Percentiles rank a stretch among this genome's conserved stretches.
These are phyloP conservation scores for Gallinago jamesoni DNA, from an alignment of 2,113 vertebrate species.

Conservation along the genomic window DNA sequence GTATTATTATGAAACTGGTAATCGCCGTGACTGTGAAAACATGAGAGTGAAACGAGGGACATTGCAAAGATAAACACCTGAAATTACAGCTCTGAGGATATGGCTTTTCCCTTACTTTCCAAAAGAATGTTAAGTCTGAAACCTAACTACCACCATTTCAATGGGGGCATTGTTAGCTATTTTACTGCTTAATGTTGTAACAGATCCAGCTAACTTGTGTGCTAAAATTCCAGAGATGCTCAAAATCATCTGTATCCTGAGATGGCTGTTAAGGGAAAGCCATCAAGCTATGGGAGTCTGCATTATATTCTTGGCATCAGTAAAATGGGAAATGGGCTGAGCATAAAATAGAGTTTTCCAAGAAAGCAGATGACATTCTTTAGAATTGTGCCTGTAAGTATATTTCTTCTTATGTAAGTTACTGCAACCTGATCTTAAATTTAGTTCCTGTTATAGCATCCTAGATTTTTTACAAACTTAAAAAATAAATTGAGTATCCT, in stretches of 20 bases:
- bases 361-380: neutral
- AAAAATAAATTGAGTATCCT: neutral
- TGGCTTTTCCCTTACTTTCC: neutral
- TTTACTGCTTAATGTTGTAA: neutral
- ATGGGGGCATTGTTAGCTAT: slow-evolving; percentile 15
- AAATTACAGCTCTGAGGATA: slow-evolving; percentile 26
- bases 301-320: neutral
- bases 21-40: neutral
- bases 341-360: neutral
- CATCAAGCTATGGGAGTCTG: neutral
- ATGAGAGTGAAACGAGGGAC: neutral
- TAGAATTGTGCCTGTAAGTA: neutral
- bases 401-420: neutral
- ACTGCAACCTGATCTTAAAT: neutral
- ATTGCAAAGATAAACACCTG: slow-evolving; percentile 40
- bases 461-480: neutral
- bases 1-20: slow-evolving; percentile 31
- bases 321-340: slow-evolving; percentile 8
- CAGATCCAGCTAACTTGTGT: slow-evolving; percentile 1
- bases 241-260: slow-evolving; percentile 16
- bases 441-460: neutral
- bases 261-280: slow-evolving; percentile 2
- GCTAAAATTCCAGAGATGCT: slow-evolving; percentile 37
- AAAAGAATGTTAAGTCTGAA: neutral
- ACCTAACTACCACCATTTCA: slow-evolving; percentile 10